Base-by-base conservation (phyloP, 92 coral and sea anemone species). In the Montipora capitata region DNA sequence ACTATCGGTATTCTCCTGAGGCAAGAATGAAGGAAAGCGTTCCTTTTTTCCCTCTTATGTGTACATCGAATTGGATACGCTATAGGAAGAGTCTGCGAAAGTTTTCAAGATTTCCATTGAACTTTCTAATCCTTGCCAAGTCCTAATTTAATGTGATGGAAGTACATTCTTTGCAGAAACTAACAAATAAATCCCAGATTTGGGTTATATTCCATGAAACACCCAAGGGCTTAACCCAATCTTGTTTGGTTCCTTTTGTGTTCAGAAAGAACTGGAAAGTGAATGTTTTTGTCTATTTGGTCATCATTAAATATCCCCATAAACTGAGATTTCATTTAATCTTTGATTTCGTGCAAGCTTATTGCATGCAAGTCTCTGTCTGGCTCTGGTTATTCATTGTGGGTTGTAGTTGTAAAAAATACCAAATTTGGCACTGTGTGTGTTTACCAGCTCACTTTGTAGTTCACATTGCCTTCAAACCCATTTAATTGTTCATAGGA, bases 81-180 rank as follows among this genome's bases (percentile, higher is more conserved):
- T 8, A 3, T 78, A 15, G 52, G 52, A 1, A 48, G 10, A 48
- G 52, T 10, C 52, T 5, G 52, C 52, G 10, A 5, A 5, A 48
- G 6, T 48, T 10, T 10, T 48, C 52, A 48, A 48, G 7, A 48
- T 48, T 48, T 5, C 52, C 52, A 48, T 48, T 5, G 6, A 48
- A 48, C 10, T 48, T 48, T 27, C 35, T 27, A 27, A 27, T 27
- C 35, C 35, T 27, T 27, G 35, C 35, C 35, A 27, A 27, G 35
- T 27, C 35, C 35, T 27, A 27, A 27, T 27, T 27, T 27, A 27
- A 40, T 77, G 27, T 17, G 8, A 16, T 41, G 49, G 45, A 12
- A 15, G 15, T 38, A 42, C 18, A 78, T 78, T 62, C 72, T 78
- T 78, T 43, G 20, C 58, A 42, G 58, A 79, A 45, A 79, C 58